Percentiles rank a stretch among this genome's conserved stretches.
These are phyloP conservation scores for Toxotes lorentzi DNA, from an alignment of 2,797 vertebrate genomes.

Conservation along the genomic window DNA sequence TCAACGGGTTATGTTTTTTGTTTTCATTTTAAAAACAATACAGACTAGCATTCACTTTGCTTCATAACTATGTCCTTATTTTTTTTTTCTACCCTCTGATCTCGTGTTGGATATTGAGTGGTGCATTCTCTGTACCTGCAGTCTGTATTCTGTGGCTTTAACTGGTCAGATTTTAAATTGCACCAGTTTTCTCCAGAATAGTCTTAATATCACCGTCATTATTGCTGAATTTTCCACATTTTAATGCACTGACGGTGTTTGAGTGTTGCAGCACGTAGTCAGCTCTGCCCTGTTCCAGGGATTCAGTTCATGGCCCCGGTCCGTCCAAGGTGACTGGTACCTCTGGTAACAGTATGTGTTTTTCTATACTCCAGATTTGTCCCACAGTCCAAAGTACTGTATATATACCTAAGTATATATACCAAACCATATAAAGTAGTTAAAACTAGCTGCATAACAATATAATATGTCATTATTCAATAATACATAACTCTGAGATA, in stretches of 20 bases:
- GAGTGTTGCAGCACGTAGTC: neutral
- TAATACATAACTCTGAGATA: neutral
- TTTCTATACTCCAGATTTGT: neutral
- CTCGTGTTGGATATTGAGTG: slow-evolving; percentile 16
- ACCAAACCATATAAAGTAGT: neutral
- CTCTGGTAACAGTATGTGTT: neutral
- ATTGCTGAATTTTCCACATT: neutral
- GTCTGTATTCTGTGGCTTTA: slow-evolving; percentile 17
- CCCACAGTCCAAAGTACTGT: neutral
- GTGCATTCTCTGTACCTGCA: slow-evolving; percentile 12
- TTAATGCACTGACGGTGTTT: neutral
- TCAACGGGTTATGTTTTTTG: slow-evolving; percentile 50
- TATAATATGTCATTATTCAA: neutral
- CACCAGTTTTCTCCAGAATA: neutral
- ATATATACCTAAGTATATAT: too few species aligned
- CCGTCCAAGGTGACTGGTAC: neutral
- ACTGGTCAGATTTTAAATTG: neutral
- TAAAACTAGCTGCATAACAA: neutral
- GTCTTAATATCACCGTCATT: neutral
- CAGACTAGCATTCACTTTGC: slow-evolving; percentile 21
- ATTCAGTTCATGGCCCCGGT: neutral
- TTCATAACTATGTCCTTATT: slow-evolving; percentile 26
- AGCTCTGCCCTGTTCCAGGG: neutral
- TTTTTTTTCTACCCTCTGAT: slow-evolving; percentile 35
- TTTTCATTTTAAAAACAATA: slow-evolving; percentile 25